Evolutionary conservation across 2,888 invertebrate species (phyloP).

Genomic region (Euproctis similis): DNA sequence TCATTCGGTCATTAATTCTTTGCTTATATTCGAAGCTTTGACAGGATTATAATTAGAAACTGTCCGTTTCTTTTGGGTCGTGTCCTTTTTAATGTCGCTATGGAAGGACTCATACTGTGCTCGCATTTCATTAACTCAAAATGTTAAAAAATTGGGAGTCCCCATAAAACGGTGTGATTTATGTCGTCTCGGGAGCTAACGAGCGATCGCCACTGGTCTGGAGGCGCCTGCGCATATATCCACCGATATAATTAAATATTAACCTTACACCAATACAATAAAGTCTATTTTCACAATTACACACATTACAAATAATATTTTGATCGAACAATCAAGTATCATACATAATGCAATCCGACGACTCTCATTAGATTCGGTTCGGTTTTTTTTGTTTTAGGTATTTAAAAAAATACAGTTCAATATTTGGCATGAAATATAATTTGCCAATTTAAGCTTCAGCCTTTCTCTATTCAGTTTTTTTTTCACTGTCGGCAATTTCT

Average conservation of each 20-base stretch:
- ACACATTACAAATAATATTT: conserved; percentile 8
- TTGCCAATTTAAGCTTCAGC: too few relatives aligned
- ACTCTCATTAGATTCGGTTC: conserved; percentile 22
- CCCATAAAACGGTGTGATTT: conserved; percentile 73
- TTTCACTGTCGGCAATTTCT: conserved; percentile 25
- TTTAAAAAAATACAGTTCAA: too few relatives aligned
- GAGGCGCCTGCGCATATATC: conserved; percentile 16
- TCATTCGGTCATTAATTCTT: conserved; percentile 70
- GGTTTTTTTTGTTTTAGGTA: too few relatives aligned
- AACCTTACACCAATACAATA: conserved; percentile 10
- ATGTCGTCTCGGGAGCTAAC: conserved; percentile 70
- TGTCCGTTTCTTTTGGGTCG: conserved; percentile 68
- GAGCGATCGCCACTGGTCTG: conserved; percentile 58
- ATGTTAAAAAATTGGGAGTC: conserved; percentile 66
- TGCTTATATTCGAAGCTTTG: conserved; percentile 66
- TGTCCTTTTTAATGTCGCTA: conserved; percentile 74
- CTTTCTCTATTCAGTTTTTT: conserved; percentile 25
- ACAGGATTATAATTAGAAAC: conserved; percentile 76
- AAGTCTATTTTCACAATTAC: conserved; percentile 11
- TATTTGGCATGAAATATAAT: too few relatives aligned
- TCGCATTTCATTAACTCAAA: conserved; percentile 70
- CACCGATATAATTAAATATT: conserved; percentile 4
- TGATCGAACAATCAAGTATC: conserved; percentile 33
- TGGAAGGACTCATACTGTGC: conserved; percentile 72
- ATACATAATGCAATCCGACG: conserved; percentile 27